Evolutionary conservation across 2,113 vertebrate species (phyloP).

Genomic region (Crotalus horridus): DNA sequence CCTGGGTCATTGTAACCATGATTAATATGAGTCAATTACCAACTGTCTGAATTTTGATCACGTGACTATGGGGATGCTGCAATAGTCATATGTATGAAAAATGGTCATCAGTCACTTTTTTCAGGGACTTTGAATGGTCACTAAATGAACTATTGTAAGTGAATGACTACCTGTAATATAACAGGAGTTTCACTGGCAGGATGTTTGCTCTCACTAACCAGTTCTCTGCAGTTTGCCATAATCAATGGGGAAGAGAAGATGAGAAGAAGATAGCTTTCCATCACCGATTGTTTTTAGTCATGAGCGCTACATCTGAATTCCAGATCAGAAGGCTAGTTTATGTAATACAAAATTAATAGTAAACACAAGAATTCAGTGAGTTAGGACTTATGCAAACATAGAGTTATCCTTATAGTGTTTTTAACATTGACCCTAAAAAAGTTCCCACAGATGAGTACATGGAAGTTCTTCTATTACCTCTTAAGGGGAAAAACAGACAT

Average conservation of each 20-base stretch:
- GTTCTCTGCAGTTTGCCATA: not conserved
- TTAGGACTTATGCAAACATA: not conserved
- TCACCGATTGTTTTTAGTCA: not conserved
- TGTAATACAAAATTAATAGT: too few species aligned
- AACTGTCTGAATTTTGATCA: too few species aligned
- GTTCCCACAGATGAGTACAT: not conserved
- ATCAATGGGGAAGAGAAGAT: not conserved
- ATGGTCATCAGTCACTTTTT: too few species aligned
- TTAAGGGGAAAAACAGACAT: not conserved
- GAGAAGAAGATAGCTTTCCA: not conserved
- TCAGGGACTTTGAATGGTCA: too few species aligned
- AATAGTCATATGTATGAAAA: too few species aligned
- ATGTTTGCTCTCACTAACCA: not conserved
- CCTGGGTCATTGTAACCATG: too few species aligned
- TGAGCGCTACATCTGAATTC: too few species aligned
- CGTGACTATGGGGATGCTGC: too few species aligned
- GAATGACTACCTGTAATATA: too few species aligned
- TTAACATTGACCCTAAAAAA: not conserved
- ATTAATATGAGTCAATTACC: too few species aligned
- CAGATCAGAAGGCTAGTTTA: not conserved
- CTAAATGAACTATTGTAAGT: too few species aligned
- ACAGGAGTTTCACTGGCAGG: not conserved
- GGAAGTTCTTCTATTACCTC: not conserved
- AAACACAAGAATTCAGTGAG: not conserved
- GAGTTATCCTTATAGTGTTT: not conserved